These are phyloP conservation scores for Chloroceryle aenea DNA, from an alignment of 2,113 vertebrate genomes.

Conservation along the genomic window DNA sequence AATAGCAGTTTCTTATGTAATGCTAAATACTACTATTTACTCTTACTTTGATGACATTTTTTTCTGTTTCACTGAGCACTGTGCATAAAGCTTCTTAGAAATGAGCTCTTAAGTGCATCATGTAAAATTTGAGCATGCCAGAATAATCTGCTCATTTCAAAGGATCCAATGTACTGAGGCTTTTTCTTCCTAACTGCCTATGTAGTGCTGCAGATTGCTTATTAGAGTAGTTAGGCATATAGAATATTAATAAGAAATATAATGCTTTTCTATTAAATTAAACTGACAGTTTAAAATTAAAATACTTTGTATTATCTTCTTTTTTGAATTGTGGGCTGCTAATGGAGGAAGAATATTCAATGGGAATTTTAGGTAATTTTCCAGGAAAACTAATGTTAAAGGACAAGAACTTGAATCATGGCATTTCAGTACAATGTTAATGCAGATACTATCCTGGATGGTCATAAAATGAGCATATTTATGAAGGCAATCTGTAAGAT, in stretches of 20 bases:
- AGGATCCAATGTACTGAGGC: not conserved
- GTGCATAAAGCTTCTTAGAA: conserved; percentile 3
- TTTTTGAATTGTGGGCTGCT: conserved; percentile 25
- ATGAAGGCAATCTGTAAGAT: conserved; percentile 30
- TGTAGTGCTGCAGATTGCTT: conserved; percentile 48
- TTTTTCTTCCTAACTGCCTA: not conserved
- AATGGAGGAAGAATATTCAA: conserved; percentile 49
- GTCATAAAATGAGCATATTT: conserved; percentile 44
- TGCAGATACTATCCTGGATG: not conserved
- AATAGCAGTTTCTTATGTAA: not conserved
- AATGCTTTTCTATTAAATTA: conserved; percentile 45
- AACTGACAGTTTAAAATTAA: conserved; percentile 32
- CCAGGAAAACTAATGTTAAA: conserved; percentile 33
- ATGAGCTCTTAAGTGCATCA: conserved; percentile 10
- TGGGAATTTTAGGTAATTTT: conserved; percentile 59
- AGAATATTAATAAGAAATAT: conserved; percentile 57
- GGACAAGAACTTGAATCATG: conserved; percentile 4
- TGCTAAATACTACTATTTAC: not conserved
- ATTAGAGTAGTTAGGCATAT: conserved; percentile 41
- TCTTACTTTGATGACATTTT: not conserved
- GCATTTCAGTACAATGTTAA: conserved; percentile 60
- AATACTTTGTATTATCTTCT: not conserved
- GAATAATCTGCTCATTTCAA: conserved; percentile 36
- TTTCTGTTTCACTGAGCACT: conserved; percentile 22
- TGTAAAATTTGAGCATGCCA: conserved; percentile 24